Evolutionary conservation across 2,888 invertebrate species (phyloP).

Genomic region (Camponotus fellah): DNA sequence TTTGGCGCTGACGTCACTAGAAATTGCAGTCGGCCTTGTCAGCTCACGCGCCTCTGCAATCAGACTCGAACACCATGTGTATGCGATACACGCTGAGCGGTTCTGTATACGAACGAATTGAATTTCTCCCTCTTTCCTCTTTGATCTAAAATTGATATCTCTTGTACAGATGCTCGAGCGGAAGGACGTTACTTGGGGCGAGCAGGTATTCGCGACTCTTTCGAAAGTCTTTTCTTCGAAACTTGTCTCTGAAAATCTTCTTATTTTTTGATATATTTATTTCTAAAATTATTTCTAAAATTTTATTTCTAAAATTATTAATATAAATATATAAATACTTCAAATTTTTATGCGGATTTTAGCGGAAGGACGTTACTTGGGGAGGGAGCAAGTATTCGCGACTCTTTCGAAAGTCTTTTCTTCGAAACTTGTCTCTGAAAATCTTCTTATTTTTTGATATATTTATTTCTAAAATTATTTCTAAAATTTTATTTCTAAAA

Average conservation of each 20-base stretch:
- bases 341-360: background rate
- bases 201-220: background rate
- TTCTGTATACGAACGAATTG: conserved; percentile 17
- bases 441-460: too few species aligned
- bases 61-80: conserved; percentile 10
- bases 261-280: background rate
- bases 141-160: conserved; percentile 44
- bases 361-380: too few species aligned
- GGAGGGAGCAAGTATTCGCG: too few species aligned
- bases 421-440: too few species aligned
- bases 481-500: too few species aligned
- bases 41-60: background rate
- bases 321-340: too few species aligned
- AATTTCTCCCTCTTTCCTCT: conserved; percentile 20
- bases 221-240: background rate
- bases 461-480: too few species aligned
- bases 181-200: background rate
- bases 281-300: too few species aligned
- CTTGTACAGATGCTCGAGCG: background rate
- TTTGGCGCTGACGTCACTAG: too few species aligned
- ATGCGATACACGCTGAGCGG: background rate
- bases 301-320: background rate
- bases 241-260: background rate
- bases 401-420: too few species aligned
- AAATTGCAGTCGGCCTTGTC: background rate